Evolutionary conservation across 2,113 vertebrate genomes (phyloP), one percentile per base, ranked within the genome.

Genomic region (Eptesicus fuscus): DNA sequence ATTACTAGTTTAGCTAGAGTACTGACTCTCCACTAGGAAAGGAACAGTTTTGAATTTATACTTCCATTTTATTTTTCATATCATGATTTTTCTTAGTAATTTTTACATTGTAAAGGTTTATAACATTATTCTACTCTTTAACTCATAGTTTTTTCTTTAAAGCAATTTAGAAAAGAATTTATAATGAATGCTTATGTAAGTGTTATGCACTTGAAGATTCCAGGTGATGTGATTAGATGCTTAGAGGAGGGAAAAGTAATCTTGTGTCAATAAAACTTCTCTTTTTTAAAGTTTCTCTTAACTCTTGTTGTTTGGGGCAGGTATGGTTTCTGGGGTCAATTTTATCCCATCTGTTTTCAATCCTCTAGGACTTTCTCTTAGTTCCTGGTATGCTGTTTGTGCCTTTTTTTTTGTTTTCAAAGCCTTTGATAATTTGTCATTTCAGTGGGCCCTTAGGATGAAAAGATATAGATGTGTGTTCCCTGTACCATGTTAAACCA

Each of bases 361-460:
- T 92, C 18, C 32, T 32, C 56, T 17, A 69, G 40, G 35, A 51
- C 49, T 84, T 91, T 96, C 30, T 90, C 8, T 25, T 56, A 47
- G 49, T 94, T 92, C 83, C 53, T 88, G 5, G 11, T 83, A 77
- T 70, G 18, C 5, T 91, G 12, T 8, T 78, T 47, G 20, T 89
- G 7, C 47, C 28, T n/a, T 65, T 91, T 93, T 91, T 59, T 49
- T 49, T 65, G 6, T 65, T 70, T 87, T 63, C 13, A 83, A 84
- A 85, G 65, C 13, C 37, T 91, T 93, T 67, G 35, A 63, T 91
- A 91, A 96, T 73, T 89, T 89, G 71, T 73, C 47, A 47, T 91
- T 71, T 79, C 30, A 44, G 4, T 51, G 32, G 32, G 22, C n/a
- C 44, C 65, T 79, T 88, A 37, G 14, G n/a, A 84, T 76, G 70